Percentiles rank a stretch among this genome's conserved stretches.
These are phyloP conservation scores for Drosophila mimica DNA, from an alignment of 2,888 invertebrate genomes.

Conservation along the genomic window DNA sequence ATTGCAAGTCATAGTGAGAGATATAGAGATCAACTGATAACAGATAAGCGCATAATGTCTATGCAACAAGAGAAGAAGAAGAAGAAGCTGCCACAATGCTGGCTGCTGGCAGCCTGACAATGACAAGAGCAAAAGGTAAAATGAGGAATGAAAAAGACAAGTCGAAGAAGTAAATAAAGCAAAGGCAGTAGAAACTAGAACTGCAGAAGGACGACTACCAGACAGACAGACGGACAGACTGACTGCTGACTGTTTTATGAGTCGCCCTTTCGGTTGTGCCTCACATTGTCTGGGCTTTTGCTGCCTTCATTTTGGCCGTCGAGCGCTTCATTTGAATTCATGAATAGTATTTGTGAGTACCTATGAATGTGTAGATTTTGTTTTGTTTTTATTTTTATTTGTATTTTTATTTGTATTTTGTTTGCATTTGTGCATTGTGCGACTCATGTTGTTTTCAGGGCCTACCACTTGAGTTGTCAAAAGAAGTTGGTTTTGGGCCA, in stretches of 20 bases:
- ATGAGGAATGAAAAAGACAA: conserved; percentile 1
- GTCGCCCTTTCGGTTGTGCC: not conserved
- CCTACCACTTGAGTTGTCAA: conserved; percentile 54
- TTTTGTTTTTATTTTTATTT: conserved; percentile 6
- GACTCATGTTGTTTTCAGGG: conserved; percentile 48
- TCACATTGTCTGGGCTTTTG: conserved; percentile 8
- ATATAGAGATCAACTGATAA: conserved; percentile 66
- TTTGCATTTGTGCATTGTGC: conserved; percentile 9
- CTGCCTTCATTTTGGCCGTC: conserved; percentile 35
- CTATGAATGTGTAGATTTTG: conserved; percentile 45
- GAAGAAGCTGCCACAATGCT: conserved; percentile 18
- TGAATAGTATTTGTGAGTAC: conserved; percentile 62
- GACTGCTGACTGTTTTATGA: conserved; percentile 25
- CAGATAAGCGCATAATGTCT: conserved; percentile 60
- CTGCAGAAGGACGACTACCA: conserved; percentile 21
- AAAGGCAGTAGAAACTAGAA: conserved; percentile 25
- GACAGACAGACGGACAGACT: no score
- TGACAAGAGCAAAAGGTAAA: conserved; percentile 57
- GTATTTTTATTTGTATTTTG: conserved; percentile 3
- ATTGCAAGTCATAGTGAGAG: conserved; percentile 35
- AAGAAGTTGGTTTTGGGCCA: conserved; percentile 35
- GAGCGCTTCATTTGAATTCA: conserved; percentile 79
- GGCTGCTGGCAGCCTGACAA: conserved; percentile 44
- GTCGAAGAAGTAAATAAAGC: conserved; percentile 8
- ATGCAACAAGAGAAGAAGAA: conserved; percentile 24